phyloP scores from a whole-genome alignment of 30 jellyfish, hydroid and myxozoan species.

The Haliclystus octoradiatus region DNA sequence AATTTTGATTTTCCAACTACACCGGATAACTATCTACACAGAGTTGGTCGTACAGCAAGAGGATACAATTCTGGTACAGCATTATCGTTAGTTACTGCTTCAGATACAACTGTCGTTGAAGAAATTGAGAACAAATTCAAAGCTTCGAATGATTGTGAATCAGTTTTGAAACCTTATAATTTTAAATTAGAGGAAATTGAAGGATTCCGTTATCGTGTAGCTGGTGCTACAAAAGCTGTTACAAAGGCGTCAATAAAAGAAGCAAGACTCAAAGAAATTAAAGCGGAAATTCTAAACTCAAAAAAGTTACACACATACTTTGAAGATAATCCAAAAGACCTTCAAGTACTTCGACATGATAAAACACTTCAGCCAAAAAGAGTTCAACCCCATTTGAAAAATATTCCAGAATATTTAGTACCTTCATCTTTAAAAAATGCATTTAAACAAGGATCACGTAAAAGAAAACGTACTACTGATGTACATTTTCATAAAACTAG shows the following conservation, averaged over 20 bases:
- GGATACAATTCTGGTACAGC: slow-evolving; percentile 87
- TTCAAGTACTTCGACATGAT: slow-evolving; percentile 80
- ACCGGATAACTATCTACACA: slow-evolving; percentile 71
- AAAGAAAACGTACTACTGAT: slow-evolving; percentile 10
- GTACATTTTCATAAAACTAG: not conserved
- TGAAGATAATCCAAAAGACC: slow-evolving; percentile 91
- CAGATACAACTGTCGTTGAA: slow-evolving; percentile 7
- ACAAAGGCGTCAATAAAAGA: slow-evolving; percentile 72
- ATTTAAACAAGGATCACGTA: slow-evolving; percentile 32
- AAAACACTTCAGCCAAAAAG: slow-evolving; percentile 57
- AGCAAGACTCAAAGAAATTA: slow-evolving; percentile 89
- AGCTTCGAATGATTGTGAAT: slow-evolving; percentile 23
- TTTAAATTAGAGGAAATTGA: slow-evolving; percentile 88
- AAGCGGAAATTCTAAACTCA: slow-evolving; percentile 72
- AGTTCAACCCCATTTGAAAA: slow-evolving; percentile 78
- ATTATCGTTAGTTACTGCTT: slow-evolving; percentile 58
- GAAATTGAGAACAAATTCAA: slow-evolving; percentile 37
- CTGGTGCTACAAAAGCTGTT: slow-evolving; percentile 70
- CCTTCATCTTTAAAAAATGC: slow-evolving; percentile 67
- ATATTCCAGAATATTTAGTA: slow-evolving; percentile 89
- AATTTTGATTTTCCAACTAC: slow-evolving; percentile 87
- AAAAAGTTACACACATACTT: slow-evolving; percentile 60
- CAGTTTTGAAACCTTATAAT: slow-evolving; percentile 61
- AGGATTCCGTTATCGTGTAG: slow-evolving; percentile 92
- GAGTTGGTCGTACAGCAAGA: slow-evolving; percentile 99